Evolutionary conservation across 2,888 invertebrate genomes (phyloP), one percentile per base, ranked within the genome.

Genomic region (Apamea monoglypha): DNA sequence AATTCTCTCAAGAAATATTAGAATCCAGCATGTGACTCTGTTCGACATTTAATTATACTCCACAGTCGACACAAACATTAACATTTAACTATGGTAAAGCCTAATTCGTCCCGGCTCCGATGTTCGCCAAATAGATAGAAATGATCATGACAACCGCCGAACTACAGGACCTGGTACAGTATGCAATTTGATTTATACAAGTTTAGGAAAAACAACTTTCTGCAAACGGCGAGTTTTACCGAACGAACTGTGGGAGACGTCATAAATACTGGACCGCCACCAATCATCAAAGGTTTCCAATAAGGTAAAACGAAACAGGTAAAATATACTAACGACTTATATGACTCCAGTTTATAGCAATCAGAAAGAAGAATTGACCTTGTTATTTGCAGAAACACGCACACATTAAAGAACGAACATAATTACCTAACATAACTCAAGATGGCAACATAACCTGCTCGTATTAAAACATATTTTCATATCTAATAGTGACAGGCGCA

Each of bases 181-280:
- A 44, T 44, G 44, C 12, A 44, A 50, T 70, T 32, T 44, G 14
- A 12, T 64, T 32, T 44, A 29, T 44, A 29, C 44, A 44, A 40
- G 21, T 36, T 61, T n/a, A 50, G 47, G 61, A 75, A 61, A 75
- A 25, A n/a, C 47, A 36, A 61, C 47, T 76, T 76, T 47, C 75
- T 21, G 75, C 47, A 75, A 76, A 76, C 6, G 21, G 14, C n/a
- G 5, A 61, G 36, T 75, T 47, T 29, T 18, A 29, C 32, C 5
- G 10, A 25, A 14, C 6, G n/a, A 76, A n/a, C 32, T 47, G n/a
- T n/a, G 21, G 12, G 29, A 63, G 12, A 29, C 50, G 12, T 40
- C 25, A 56, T 21, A 18, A 61, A 47, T 36, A 61, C n/a, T 63
- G n/a, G 1, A 10, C 5, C 16, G 29, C 25, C 29, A 63, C 18